Evolutionary conservation across 2,888 invertebrate species (phyloP), one percentile per base, ranked within the genome.

Genomic region (Ferdinandea cuprea): DNA sequence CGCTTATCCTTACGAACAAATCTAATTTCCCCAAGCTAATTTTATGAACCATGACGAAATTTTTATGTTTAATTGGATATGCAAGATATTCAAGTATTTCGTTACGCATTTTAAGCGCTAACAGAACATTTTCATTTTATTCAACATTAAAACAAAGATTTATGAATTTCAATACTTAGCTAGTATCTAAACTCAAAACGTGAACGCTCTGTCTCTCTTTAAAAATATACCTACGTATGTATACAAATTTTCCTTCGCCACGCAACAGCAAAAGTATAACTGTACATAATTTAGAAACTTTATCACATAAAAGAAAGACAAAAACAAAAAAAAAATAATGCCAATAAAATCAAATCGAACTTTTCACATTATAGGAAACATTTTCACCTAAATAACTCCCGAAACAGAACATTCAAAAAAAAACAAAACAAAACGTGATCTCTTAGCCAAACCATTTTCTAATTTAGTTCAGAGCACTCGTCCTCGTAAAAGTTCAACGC

Each of bases 311-410:
- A 50, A 28, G 13, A 63, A 48, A 50, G 15, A 3, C n/a, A n/a
- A n/a, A n/a, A n/a, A n/a, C n/a, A n/a, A n/a, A n/a, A n/a, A n/a
- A 30, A 19, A 42, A 40, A 50, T 48, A 71, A 58, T 50, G 28
- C 48, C 65, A 65, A 40, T 52, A 28, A 54, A 44, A 40, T 66
- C 54, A 37, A 61, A 71, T 71, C 61, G 68, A 79, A 79, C 54
- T 79, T 79, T 79, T 68, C 56, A 74, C 74, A 74, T 73, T 74
- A 79, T 74, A 68, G 40, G 8, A 40, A 66, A 66, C 37, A 54
- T 73, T 73, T 44, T 56, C 40, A 15, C 25, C 30, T 15, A 54
- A 63, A 68, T 42, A 61, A 61, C 48, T 63, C 68, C 40, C 48
- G 17, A 61, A 73, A 56, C 13, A 30, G 59, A 59, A 30, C 72